These are phyloP conservation scores for Unio delphinus DNA, from an alignment of 2,888 invertebrate genomes.

Conservation along the genomic window DNA sequence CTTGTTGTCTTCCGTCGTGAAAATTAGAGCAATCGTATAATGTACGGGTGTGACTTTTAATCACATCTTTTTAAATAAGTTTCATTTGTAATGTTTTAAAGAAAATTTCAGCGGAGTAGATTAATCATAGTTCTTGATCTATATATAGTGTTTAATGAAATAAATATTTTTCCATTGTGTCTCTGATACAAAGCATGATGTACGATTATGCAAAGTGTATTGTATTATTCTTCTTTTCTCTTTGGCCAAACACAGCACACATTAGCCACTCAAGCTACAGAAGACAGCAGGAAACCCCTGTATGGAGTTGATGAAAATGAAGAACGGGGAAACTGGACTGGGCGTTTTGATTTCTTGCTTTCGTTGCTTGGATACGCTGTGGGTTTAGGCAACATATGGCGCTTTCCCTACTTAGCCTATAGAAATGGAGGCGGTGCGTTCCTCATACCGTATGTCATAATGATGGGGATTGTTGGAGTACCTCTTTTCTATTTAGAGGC, in stretches of 20 bases:
- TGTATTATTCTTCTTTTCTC: no score
- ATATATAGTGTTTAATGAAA: no score
- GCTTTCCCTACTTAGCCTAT: slow-evolving; percentile 76
- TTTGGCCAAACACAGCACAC: slow-evolving; percentile 22
- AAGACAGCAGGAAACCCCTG: slow-evolving; percentile 41
- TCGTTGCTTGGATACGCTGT: slow-evolving; percentile 65
- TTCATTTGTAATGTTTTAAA: no score
- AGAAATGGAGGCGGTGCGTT: slow-evolving; percentile 70
- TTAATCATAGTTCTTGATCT: no score
- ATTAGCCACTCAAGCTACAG: slow-evolving; percentile 31
- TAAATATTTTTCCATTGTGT: no score
- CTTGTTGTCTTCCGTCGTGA: no score
- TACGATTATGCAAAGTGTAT: no score
- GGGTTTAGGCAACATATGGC: slow-evolving; percentile 74
- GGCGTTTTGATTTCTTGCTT: slow-evolving; percentile 74
- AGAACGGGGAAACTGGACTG: slow-evolving; percentile 73
- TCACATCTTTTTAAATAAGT: no score
- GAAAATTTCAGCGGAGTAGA: no score
- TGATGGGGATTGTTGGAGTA: slow-evolving; percentile 68
- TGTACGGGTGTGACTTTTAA: no score
- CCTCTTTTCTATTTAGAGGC: slow-evolving; percentile 70
- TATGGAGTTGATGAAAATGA: slow-evolving; percentile 71
- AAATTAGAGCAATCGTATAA: no score
- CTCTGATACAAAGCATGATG: no score
- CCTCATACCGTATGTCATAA: slow-evolving; percentile 68